phyloP scores from a whole-genome alignment of 2,888 invertebrate species.

The Drosophila eohydei region DNA sequence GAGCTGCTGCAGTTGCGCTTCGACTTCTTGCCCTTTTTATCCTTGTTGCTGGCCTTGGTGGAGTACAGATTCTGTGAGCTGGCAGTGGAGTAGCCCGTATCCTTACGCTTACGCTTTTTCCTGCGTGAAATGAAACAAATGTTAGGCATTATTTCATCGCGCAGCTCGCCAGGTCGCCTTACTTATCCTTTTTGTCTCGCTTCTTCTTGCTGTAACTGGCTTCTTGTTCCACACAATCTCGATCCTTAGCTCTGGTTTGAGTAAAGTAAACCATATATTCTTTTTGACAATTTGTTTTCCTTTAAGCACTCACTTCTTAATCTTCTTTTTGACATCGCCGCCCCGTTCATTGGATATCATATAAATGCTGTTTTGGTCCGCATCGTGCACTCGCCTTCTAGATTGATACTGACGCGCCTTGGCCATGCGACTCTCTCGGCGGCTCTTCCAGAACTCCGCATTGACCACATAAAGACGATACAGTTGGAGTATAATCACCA shows the following conservation, averaged over 20 bases:
- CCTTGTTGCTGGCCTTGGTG: constrained; percentile 81
- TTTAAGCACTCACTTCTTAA: constrained; percentile 70
- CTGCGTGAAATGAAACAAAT: constrained; percentile 36
- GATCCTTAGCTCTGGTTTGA: constrained; percentile 73
- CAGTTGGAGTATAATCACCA: constrained; percentile 94
- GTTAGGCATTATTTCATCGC: no score
- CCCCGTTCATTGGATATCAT: constrained; percentile 86
- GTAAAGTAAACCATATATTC: background rate
- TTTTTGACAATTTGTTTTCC: background rate
- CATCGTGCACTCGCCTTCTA: constrained; percentile 78
- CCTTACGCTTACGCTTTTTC: constrained; percentile 86
- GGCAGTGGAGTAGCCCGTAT: constrained; percentile 89
- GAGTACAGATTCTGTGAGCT: constrained; percentile 87
- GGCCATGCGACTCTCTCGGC: constrained; percentile 80
- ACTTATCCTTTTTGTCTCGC: constrained; percentile 81
- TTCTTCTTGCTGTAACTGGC: constrained; percentile 75
- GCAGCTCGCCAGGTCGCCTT: background rate
- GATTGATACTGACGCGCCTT: constrained; percentile 76
- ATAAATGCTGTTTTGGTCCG: constrained; percentile 85
- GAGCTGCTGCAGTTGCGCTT: constrained; percentile 80
- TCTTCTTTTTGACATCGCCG: constrained; percentile 80
- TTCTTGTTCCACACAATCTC: constrained; percentile 80
- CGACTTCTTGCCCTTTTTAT: constrained; percentile 82
- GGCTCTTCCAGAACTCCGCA: constrained; percentile 87
- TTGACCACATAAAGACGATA: constrained; percentile 93